phyloP scores from a whole-genome alignment of 2,888 invertebrate genomes.

The Tetramorium bicarinatum region DNA sequence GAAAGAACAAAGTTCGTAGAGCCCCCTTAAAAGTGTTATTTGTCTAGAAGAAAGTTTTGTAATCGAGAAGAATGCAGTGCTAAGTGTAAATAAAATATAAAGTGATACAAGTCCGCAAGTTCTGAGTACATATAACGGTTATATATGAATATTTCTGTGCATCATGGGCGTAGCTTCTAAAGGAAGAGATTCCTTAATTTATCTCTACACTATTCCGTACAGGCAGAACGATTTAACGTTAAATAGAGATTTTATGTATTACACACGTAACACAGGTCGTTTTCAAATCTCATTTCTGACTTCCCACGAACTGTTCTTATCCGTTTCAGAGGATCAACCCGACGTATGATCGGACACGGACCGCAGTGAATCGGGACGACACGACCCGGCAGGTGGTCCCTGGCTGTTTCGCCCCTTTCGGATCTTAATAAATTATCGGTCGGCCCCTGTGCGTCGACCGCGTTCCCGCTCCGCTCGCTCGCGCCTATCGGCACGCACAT shows the following conservation, averaged over 20 bases:
- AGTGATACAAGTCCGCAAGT: not conserved
- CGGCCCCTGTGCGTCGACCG: constrained; percentile 53
- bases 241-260: not conserved
- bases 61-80: constrained; percentile 29
- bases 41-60: constrained; percentile 1
- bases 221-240: not conserved
- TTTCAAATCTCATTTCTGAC: not conserved
- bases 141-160: not conserved
- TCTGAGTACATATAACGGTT: not conserved
- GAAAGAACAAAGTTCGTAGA: constrained; percentile 13
- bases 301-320: not conserved
- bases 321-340: constrained; percentile 1
- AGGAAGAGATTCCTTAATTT: not conserved
- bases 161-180: too few species aligned
- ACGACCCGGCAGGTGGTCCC: constrained; percentile 67
- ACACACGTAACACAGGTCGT: not conserved
- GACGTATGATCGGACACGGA: constrained; percentile 30
- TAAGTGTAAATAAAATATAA: constrained; percentile 14
- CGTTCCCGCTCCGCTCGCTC: constrained; percentile 46
- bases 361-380: constrained; percentile 53
- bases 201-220: not conserved
- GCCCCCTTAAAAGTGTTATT: not conserved
- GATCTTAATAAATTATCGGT: constrained; percentile 83
- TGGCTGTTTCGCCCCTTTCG: constrained; percentile 72
- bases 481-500: constrained; percentile 80